A percentile compares a stretch with the other conserved stretches of the same genome.
phyloP scores from a whole-genome alignment of 2,797 vertebrate genomes.

The Hozukius guyotensis region DNA sequence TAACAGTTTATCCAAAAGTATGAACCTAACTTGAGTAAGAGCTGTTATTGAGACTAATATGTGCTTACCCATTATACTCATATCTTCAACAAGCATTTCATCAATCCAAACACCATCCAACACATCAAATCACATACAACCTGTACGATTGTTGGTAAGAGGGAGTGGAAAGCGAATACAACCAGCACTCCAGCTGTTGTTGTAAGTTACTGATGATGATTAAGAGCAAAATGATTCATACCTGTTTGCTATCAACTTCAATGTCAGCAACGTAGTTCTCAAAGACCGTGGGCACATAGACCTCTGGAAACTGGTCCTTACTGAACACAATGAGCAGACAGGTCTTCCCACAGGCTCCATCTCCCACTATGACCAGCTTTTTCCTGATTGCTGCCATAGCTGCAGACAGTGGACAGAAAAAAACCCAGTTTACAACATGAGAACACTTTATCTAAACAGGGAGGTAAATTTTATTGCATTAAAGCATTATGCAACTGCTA shows the following conservation, averaged over 20 bases:
- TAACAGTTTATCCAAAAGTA: neutral
- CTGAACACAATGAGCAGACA: conserved; percentile 91
- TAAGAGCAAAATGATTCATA: conserved; percentile 37
- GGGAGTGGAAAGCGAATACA: neutral
- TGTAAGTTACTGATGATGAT: neutral
- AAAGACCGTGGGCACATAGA: conserved; percentile 90
- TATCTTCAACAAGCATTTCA: neutral
- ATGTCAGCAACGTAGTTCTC: conserved; percentile 92
- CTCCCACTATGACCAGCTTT: conserved; percentile 91
- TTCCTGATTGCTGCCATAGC: conserved; percentile 90
- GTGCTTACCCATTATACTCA: neutral
- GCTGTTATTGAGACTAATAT: neutral
- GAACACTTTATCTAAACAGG: neutral
- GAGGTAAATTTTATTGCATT: neutral
- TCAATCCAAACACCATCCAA: neutral
- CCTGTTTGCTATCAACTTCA: conserved; percentile 91
- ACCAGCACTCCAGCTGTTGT: neutral
- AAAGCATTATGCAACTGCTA: conserved; percentile 30
- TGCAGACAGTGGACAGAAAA: conserved; percentile 33
- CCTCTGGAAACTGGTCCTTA: conserved; percentile 91
- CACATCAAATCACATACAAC: neutral
- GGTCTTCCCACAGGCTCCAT: conserved; percentile 91
- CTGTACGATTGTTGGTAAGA: neutral
- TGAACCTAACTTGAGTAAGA: neutral
- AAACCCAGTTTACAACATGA: conserved; percentile 1